Conservation (phyloP, 2,888 invertebrate genomes). For the Drosophila mimetica region DNA sequence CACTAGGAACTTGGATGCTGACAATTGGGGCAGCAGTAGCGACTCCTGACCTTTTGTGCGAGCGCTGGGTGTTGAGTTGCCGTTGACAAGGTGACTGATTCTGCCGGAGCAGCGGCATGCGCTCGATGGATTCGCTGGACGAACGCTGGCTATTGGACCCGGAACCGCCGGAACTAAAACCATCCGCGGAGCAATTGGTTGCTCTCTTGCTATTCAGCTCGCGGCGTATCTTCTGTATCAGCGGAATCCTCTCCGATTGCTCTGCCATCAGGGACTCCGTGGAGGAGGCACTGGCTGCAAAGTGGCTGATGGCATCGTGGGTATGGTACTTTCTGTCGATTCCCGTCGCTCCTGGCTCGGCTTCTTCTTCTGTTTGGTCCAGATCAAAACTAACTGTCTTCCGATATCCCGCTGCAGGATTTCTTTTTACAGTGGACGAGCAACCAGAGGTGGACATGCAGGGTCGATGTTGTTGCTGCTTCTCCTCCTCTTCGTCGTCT, state of each 20-base stretch:
- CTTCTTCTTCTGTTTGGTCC: constrained; percentile 48
- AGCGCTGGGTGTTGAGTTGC: constrained; percentile 79
- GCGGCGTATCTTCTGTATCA: constrained; percentile 80
- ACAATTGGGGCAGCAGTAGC: constrained; percentile 49
- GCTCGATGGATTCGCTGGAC: constrained; percentile 81
- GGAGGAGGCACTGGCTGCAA: constrained; percentile 62
- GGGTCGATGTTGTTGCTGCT: constrained; percentile 63
- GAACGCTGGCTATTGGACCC: constrained; percentile 79
- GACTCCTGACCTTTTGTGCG: constrained; percentile 76
- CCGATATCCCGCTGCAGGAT: constrained; percentile 70
- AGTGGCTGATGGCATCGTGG: constrained; percentile 81
- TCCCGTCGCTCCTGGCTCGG: constrained; percentile 28
- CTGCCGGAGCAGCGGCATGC: constrained; percentile 68
- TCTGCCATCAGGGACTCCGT: constrained; percentile 67
- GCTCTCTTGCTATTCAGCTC: constrained; percentile 78
- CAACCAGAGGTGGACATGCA: constrained; percentile 52
- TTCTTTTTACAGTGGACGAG: constrained; percentile 51
- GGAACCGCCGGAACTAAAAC: constrained; percentile 73
- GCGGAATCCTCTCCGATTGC: constrained; percentile 63
- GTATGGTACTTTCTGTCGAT: constrained; percentile 81
- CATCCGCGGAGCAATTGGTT: constrained; percentile 71
- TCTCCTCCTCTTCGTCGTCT: constrained; percentile 84
- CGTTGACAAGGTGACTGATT: constrained; percentile 68
- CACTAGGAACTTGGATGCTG: constrained; percentile 80
- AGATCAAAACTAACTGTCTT: constrained; percentile 84